These are phyloP conservation scores for Eutrigla gurnardus DNA, from an alignment of 2,797 vertebrate genomes.

Conservation along the genomic window DNA sequence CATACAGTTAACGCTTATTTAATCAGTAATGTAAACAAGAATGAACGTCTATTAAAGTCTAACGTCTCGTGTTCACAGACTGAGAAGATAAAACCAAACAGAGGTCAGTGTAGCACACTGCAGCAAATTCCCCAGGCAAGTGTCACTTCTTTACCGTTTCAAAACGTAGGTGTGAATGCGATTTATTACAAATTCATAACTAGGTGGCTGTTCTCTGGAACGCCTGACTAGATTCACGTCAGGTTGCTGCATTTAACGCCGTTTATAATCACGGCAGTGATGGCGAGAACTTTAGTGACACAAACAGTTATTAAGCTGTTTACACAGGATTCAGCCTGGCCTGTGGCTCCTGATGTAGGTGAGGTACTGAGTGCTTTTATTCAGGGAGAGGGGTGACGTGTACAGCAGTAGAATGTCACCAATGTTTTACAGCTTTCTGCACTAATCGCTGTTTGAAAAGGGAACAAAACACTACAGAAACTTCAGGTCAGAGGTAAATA, in stretches of 20 bases:
- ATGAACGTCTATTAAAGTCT: neutral
- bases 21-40: neutral
- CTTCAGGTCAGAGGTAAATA: too few species aligned
- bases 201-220: neutral
- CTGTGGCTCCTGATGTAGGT: neutral
- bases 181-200: neutral
- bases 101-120: conserved; percentile 1
- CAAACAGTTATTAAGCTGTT: neutral
- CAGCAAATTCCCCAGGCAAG: conserved; percentile 21
- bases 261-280: neutral
- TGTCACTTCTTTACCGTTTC: neutral
- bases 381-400: too few species aligned
- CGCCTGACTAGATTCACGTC: neutral
- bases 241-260: neutral
- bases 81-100: neutral
- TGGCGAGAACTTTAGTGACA: neutral
- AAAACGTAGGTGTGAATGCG: neutral
- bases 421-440: too few species aligned
- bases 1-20: neutral
- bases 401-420: too few species aligned
- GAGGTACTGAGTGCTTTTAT: too few species aligned
- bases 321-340: neutral
- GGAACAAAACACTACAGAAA: too few species aligned
- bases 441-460: too few species aligned
- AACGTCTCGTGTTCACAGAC: neutral